Evolutionary conservation across 2,797 vertebrate genomes (phyloP), one percentile per base, ranked within the genome.

Genomic region (Gymnoscopelus braueri): DNA sequence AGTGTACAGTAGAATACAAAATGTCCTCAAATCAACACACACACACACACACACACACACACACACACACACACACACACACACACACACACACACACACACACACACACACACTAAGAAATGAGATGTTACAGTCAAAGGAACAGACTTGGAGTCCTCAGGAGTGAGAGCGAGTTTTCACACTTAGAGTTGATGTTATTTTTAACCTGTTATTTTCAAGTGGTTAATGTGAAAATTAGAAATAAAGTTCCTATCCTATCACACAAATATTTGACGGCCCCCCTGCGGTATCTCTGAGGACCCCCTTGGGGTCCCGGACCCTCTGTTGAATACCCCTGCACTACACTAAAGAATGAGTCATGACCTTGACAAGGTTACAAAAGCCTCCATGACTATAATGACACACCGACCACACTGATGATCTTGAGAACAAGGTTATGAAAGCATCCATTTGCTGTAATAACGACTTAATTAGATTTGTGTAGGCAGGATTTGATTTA

Each of bases 11-110:
- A 19, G 19, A 19, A 19, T 49, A 74, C 54, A 14, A 63, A 50
- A 67, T 49, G 54, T 19, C 68, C 67, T 60, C 32, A 63, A 67
- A 73, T 78, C n/a, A 67, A 63, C 19, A 49, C 23, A 49, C 44
- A 14, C 3, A 60, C 26, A 60, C 35, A 52, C 24, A 64, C 29
- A 44, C 48, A 57, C 15, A 54, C 62, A 56, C 12, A 54, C 26
- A 29, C 26, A 29, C 26, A 29, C 26, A 29, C 26, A 52, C 24
- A 64, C 29, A 44, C 48, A 57, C 15, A 54, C 62, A 56, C 12
- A 63, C 19, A 49, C 23, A 49, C 44, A 26, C 3, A 60, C 26
- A 60, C 35, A 52, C 24, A 64, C 29, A 44, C 48, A 57, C 15
- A 54, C 62, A 56, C 12, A 54, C 26, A 29, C 26, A 29, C 26